These are phyloP conservation scores for Zaprionus nigranus DNA, from an alignment of 1,140 invertebrate species.

Conservation along the genomic window DNA sequence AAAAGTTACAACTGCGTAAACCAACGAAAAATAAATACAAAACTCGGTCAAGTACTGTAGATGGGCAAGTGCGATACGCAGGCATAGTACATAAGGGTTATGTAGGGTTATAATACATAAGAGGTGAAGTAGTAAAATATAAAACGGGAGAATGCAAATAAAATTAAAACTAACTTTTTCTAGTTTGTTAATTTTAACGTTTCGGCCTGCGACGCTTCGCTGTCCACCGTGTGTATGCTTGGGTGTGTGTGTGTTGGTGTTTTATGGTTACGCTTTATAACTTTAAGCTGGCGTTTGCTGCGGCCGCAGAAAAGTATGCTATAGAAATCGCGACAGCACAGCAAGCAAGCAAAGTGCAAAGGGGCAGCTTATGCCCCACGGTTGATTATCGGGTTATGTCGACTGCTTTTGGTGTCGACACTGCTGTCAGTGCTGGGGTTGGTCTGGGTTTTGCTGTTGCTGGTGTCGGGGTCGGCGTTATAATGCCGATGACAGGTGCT, in stretches of 20 bases:
- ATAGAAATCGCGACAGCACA: conserved; percentile 31
- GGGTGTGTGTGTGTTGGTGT: neutral
- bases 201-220: conserved; percentile 30
- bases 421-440: neutral
- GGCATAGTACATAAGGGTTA: neutral
- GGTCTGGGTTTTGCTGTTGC: conserved; percentile 15
- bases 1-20: conserved; percentile 2
- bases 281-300: conserved; percentile 14
- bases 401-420: neutral
- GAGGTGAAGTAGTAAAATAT: conserved; percentile 19
- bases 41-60: conserved; percentile 68
- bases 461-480: neutral
- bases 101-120: neutral
- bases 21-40: conserved; percentile 36
- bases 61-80: conserved; percentile 19
- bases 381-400: conserved; percentile 17
- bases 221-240: conserved; percentile 6
- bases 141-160: conserved; percentile 4
- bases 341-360: conserved; percentile 19
- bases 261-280: conserved; percentile 43
- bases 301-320: conserved; percentile 61
- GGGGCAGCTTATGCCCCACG: conserved; percentile 19
- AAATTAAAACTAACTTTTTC: conserved; percentile 41
- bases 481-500: conserved; percentile 51
- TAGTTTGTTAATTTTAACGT: conserved; percentile 71